Evolutionary conservation across 2,888 invertebrate genomes (phyloP).

Genomic region (Scaptomyza parva): DNA sequence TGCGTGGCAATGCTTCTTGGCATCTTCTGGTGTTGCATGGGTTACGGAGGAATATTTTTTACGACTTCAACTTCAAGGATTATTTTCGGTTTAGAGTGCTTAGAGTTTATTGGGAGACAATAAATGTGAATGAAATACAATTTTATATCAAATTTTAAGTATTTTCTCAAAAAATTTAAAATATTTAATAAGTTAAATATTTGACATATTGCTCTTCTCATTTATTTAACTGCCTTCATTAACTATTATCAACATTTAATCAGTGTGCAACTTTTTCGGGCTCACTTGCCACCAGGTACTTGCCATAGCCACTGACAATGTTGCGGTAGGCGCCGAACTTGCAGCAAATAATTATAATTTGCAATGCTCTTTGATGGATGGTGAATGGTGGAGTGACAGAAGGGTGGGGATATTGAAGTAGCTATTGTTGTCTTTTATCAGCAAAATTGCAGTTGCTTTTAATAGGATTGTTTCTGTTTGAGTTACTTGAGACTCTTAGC

Average conservation of each 20-base stretch:
- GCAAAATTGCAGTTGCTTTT: constrained; percentile 29
- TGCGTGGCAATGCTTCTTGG: neutral
- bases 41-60: neutral
- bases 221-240: no score
- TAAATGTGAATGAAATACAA: no score
- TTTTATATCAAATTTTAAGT: no score
- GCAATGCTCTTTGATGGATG: neutral
- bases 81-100: no score
- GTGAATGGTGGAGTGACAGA: neutral
- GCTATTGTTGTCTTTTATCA: constrained; percentile 34
- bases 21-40: neutral
- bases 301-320: constrained; percentile 38
- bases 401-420: constrained; percentile 2
- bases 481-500: neutral
- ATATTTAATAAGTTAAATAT: no score
- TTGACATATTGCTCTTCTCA: no score
- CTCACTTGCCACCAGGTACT: constrained; percentile 47
- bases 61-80: neutral
- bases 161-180: no score
- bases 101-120: no score
- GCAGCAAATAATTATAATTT: constrained; percentile 50
- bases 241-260: neutral
- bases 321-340: constrained; percentile 49
- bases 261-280: constrained; percentile 49
- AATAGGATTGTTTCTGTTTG: neutral